Conservation (phyloP, 2,888 invertebrate genomes). For the Dyspetes luteomarginatus region DNA sequence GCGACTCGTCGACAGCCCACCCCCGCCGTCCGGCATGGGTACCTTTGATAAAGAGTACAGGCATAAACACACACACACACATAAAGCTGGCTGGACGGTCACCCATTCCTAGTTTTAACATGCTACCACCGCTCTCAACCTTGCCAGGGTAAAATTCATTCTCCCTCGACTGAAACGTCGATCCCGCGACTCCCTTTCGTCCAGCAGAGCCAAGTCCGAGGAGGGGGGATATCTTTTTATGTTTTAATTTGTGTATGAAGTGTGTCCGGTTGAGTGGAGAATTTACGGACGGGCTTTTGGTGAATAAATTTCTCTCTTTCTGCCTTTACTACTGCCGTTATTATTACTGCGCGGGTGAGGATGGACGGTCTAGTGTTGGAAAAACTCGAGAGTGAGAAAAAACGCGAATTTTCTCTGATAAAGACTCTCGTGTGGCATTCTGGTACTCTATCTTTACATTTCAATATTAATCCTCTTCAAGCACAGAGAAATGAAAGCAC, state of each 20-base stretch:
- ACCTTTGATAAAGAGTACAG: constrained; percentile 5
- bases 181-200: constrained; percentile 61
- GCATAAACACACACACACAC: background rate
- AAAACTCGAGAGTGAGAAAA: background rate
- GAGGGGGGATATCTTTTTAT: constrained; percentile 70
- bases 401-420: background rate
- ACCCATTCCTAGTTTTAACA: constrained; percentile 34
- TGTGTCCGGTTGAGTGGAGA: constrained; percentile 74
- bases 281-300: constrained; percentile 34
- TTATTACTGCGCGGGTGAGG: background rate
- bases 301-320: background rate
- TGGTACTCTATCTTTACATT: background rate
- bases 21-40: constrained; percentile 30
- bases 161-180: constrained; percentile 27
- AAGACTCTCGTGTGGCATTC: background rate
- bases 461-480: background rate
- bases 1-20: constrained; percentile 38
- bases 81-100: constrained; percentile 24
- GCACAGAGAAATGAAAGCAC: background rate
- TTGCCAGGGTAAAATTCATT: constrained; percentile 35
- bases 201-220: background rate
- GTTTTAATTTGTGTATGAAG: constrained; percentile 75
- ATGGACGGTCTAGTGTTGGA: background rate
- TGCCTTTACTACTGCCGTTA: background rate
- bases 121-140: constrained; percentile 12